Percentiles rank a stretch among this genome's conserved stretches.
These are phyloP conservation scores for Xylophagus ater DNA, from an alignment of 2,888 invertebrate genomes.

Conservation along the genomic window DNA sequence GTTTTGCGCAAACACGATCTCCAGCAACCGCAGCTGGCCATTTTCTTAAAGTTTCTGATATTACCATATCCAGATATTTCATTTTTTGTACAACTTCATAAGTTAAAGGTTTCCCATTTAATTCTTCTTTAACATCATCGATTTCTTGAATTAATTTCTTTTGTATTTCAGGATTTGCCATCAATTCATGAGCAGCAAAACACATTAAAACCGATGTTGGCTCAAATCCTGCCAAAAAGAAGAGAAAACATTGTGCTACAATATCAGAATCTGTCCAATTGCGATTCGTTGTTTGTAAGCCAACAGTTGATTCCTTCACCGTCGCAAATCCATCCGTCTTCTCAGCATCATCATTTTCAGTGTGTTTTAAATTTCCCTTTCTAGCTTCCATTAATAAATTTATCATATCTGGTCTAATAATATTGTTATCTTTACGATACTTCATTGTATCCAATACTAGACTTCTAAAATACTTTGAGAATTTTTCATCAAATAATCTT, in stretches of 20 bases:
- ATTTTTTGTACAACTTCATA: conserved; percentile 46
- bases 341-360: too few species aligned
- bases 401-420: conserved; percentile 45
- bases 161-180: conserved; percentile 47
- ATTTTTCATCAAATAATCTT: conserved; percentile 30
- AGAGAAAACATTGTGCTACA: conserved; percentile 46
- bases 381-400: conserved; percentile 43
- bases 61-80: conserved; percentile 47
- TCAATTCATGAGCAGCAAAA: conserved; percentile 47
- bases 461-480: conserved; percentile 34
- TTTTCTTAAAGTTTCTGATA: conserved; percentile 44
- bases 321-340: too few species aligned
- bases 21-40: too few species aligned
- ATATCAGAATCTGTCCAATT: conserved; percentile 43
- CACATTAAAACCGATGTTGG: conserved; percentile 38
- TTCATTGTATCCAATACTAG: conserved; percentile 39
- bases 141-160: conserved; percentile 45
- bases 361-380: too few species aligned
- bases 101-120: conserved; percentile 40
- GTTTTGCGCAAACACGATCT: too few species aligned
- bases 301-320: too few species aligned
- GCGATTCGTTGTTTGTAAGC: conserved; percentile 17
- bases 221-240: conserved; percentile 48
- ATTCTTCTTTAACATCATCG: conserved; percentile 35
- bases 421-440: conserved; percentile 38